Evolutionary conservation across 2,888 invertebrate species (phyloP), one percentile per base, ranked within the genome.

Genomic region (Mythimna ferrago): DNA sequence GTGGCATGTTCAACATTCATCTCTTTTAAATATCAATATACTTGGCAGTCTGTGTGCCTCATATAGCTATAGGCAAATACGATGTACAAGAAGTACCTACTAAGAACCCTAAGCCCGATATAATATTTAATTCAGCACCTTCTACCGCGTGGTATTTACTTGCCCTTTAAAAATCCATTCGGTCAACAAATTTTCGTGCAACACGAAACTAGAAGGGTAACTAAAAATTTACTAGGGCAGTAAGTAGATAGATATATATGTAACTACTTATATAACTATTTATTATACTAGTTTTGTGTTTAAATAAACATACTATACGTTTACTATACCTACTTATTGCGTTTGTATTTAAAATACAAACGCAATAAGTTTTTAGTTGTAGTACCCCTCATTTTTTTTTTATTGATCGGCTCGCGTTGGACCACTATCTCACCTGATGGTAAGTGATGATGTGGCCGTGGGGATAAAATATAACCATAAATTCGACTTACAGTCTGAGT

Each of bases 141-240:
- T 44, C 21, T 60, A 38, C 26, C 2, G 58, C 26, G 53, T 75
- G 76, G 44, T 73, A 73, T 73, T 75, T 73, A 26, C 66, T 66
- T 73, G 58, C 44, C 75, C 73, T 75, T 73, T 75, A 21, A 16
- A 60, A 66, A 58, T 65, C 32, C 19, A 16, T 53, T 53, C 6
- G 14, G 66, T 16, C 14, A 35, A 16, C 11, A 0, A 44, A 44
- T 35, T 73, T 65, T 73, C 66, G 58, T 58, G 58, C n/a, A 6
- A n/a, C 53, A 75, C 56, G 73, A 63, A 63, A 73, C 48, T 38
- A 11, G 21, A 21, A 6, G 2, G 10, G n/a, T 35, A 16, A 26
- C 19, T n/a, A 48, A 48, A 48, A 16, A 16, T 3, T 16, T 51
- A n/a, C 26, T 61, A 54, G 11, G 19, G 10, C 10, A 35, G 10